These are phyloP conservation scores for Takifugu flavidus DNA, from an alignment of 2,113 vertebrate species.

Conservation along the genomic window DNA sequence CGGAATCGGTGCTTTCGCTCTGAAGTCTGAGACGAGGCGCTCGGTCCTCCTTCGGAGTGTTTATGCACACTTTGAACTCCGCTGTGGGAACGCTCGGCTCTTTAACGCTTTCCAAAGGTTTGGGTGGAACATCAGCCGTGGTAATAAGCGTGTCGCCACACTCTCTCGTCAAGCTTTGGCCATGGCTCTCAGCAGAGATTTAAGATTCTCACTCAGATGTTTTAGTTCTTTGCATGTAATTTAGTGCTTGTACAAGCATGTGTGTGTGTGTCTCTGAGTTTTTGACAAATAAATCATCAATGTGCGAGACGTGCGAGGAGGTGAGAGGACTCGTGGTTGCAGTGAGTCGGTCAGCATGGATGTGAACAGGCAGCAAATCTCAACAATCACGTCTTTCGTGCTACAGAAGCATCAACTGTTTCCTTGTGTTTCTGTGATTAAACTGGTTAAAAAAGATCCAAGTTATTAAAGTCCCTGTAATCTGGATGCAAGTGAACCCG, in stretches of 20 bases:
- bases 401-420: conserved; percentile 11
- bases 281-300: too few species aligned
- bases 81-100: conserved; percentile 28
- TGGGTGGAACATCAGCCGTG: conserved; percentile 34
- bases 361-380: too few species aligned
- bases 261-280: too few species aligned
- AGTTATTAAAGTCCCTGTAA: conserved; percentile 35
- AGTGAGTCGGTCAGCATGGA: too few species aligned
- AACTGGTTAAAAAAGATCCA: conserved; percentile 17
- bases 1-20: conserved; percentile 30
- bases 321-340: too few species aligned
- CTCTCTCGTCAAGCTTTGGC: conserved; percentile 9
- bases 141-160: conserved; percentile 24
- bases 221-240: background rate
- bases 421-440: conserved; percentile 34
- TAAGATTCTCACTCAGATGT: conserved; percentile 4
- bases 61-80: conserved; percentile 47
- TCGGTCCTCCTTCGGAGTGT: conserved; percentile 20
- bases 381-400: background rate
- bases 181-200: conserved; percentile 13
- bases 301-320: too few species aligned
- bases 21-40: conserved; percentile 39
- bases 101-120: conserved; percentile 47
- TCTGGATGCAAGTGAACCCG: conserved; percentile 53
- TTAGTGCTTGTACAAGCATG: too few species aligned